Evolutionary conservation across 2,888 invertebrate genomes (phyloP).

Genomic region (Steinernema hermaphroditum): DNA sequence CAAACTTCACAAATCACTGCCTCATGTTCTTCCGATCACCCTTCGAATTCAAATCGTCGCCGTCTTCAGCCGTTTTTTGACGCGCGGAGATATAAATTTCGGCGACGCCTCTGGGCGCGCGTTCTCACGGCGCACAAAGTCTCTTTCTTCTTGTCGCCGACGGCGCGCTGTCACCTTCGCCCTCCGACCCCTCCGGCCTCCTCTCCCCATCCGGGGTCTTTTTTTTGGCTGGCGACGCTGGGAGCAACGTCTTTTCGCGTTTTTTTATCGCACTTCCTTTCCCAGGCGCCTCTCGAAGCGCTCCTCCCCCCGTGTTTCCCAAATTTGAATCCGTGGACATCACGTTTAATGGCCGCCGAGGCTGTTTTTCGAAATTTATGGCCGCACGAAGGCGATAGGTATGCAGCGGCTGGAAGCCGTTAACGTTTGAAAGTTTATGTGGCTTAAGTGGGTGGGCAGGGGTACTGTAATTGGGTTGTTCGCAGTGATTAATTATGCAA

Average conservation of each 20-base stretch:
- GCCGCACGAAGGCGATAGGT: no score
- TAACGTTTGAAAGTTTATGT: neutral
- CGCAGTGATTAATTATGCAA: neutral
- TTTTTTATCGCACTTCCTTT: conserved; percentile 10
- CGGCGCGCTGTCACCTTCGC: neutral
- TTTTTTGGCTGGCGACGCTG: no score
- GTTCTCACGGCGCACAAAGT: conserved; percentile 3
- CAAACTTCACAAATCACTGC: conserved; percentile 1
- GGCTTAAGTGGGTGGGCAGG: neutral
- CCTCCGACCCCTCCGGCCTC: neutral
- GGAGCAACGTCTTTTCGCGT: no score
- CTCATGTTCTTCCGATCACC: neutral
- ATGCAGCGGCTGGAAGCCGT: neutral
- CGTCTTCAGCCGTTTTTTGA: conserved; percentile 21
- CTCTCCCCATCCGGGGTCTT: neutral
- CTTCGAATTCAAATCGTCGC: conserved; percentile 6
- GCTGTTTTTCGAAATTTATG: conserved; percentile 4
- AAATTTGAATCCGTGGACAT: neutral
- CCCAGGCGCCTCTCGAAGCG: conserved; percentile 2
- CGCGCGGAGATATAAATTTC: conserved; percentile 14
- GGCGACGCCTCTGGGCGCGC: neutral
- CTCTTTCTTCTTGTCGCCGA: neutral
- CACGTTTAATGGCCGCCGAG: neutral
- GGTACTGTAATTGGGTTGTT: neutral
- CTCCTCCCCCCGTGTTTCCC: neutral